Evolutionary conservation across 2,888 invertebrate genomes (phyloP).

Genomic region (Drosophila anomalipes): DNA sequence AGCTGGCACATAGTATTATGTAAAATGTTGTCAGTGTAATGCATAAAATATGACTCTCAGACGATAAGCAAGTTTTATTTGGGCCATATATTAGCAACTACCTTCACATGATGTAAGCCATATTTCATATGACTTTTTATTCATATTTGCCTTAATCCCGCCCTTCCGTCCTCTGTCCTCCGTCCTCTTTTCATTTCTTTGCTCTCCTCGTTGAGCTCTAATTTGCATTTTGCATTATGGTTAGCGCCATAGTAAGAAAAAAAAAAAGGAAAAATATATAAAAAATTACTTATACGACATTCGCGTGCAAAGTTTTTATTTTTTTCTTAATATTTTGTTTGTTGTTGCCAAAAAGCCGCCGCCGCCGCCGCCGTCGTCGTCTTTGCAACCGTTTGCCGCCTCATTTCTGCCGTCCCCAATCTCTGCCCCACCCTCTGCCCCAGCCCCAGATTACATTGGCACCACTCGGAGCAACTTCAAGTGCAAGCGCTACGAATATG

Average conservation of each 20-base stretch:
- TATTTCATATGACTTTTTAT: constrained; percentile 45
- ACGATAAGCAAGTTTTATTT: constrained; percentile 25
- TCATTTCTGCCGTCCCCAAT: not conserved
- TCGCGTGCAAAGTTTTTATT: constrained; percentile 66
- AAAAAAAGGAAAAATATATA: constrained; percentile 10
- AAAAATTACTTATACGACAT: constrained; percentile 72
- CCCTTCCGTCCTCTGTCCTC: not conserved
- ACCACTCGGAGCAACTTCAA: constrained; percentile 30
- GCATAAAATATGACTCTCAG: constrained; percentile 22
- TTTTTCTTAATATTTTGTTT: constrained; percentile 10
- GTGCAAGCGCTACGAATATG: constrained; percentile 54
- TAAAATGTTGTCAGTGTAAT: constrained; percentile 19
- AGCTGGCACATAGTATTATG: constrained; percentile 20
- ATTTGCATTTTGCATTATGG: constrained; percentile 74
- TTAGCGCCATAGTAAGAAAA: constrained; percentile 20
- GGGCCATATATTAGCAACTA: constrained; percentile 18
- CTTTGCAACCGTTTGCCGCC: constrained; percentile 42
- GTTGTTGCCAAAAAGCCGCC: constrained; percentile 64
- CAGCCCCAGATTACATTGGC: constrained; percentile 9
- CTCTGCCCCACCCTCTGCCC: constrained; percentile 6
- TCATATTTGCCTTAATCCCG: constrained; percentile 24
- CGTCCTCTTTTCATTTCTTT: constrained; percentile 15
- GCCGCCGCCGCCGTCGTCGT: constrained; percentile 30
- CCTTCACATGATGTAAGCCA: constrained; percentile 55
- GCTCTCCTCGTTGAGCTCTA: constrained; percentile 41